Base-by-base conservation (phyloP, 2,797 vertebrate genomes). In the Alauda arvensis region DNA sequence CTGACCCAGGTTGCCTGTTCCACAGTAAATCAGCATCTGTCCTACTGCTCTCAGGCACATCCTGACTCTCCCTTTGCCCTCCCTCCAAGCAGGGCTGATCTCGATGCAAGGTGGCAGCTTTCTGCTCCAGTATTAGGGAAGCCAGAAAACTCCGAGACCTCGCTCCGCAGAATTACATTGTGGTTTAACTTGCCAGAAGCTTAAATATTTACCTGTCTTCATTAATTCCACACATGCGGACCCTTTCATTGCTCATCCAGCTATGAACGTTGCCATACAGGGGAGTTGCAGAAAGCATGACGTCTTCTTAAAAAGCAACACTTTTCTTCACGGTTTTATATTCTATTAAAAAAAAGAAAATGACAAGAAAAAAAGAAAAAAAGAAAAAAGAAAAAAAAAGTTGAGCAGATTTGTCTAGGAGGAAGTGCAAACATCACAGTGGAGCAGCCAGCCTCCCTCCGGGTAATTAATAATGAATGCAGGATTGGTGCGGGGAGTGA, bases 281-380 rank as follows among this genome's bases (percentile, higher is more conserved):
- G 95, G 97, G 98, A 84, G 97, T 98, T 96, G 97, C 97, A 94
- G 97, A 98, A 94, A 98, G 97, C 97, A 98, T 98, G 97, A 97
- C 97, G 96, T 95, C 96, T 95, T 95, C 96, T 94, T 96, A 97
- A 94, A 93, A 93, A 94, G 88, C 69, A 46, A 68, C 81, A 65
- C 93, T 95, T 95, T 79, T 95, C 96, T 94, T 93, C 94, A 95
- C 62, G 16, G 88, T 91, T 95, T 95, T 97, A 89, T 94, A 96
- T 93, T 97, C 97, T 98, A 93, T 94, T 94, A 25, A 74, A 93
- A 94, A 46, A 29, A 60, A 63, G 18, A n/a, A 79, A 53, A 46
- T 15, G 37, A 33, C 34, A 46, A 40, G 2, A 6, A 10, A 37
- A 37, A 18, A 9, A 3, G 5, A 12, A 37, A 15, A 5, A 1